These are phyloP conservation scores for Drosophila murphyi DNA, from an alignment of 1,140 invertebrate species.

Conservation along the genomic window DNA sequence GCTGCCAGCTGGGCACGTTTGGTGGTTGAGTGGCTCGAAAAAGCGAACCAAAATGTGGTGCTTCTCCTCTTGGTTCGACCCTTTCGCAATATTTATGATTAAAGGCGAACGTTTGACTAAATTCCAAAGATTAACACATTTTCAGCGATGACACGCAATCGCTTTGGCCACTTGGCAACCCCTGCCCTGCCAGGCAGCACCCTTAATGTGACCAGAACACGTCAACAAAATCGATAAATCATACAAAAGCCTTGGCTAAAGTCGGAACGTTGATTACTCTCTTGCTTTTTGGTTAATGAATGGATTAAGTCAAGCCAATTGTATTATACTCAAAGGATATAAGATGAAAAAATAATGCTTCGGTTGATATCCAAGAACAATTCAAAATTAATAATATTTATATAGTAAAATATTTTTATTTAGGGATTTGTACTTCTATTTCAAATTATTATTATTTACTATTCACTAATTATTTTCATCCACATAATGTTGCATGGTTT, in stretches of 20 bases:
- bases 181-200: background rate
- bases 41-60: background rate
- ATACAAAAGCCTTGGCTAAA: background rate
- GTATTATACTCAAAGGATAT: too few relatives aligned
- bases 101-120: constrained; percentile 71
- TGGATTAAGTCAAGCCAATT: too few relatives aligned
- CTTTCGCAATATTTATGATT: constrained; percentile 61
- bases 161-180: constrained; percentile 11
- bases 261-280: background rate
- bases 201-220: constrained; percentile 64
- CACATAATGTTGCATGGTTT: background rate
- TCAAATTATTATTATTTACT: background rate
- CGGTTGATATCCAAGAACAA: too few relatives aligned
- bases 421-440: too few relatives aligned
- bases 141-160: constrained; percentile 66
- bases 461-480: background rate
- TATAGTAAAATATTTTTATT: too few relatives aligned
- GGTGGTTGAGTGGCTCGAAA: constrained; percentile 58
- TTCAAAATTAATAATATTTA: too few relatives aligned
- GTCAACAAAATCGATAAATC: constrained; percentile 44
- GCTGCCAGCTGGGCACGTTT: constrained; percentile 77
- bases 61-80: background rate
- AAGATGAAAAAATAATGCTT: too few relatives aligned
- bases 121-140: constrained; percentile 77
- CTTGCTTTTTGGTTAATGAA: too few relatives aligned